These are phyloP conservation scores for Neopipo cinnamomea DNA, from an alignment of 2,113 vertebrate species.

Conservation along the genomic window DNA sequence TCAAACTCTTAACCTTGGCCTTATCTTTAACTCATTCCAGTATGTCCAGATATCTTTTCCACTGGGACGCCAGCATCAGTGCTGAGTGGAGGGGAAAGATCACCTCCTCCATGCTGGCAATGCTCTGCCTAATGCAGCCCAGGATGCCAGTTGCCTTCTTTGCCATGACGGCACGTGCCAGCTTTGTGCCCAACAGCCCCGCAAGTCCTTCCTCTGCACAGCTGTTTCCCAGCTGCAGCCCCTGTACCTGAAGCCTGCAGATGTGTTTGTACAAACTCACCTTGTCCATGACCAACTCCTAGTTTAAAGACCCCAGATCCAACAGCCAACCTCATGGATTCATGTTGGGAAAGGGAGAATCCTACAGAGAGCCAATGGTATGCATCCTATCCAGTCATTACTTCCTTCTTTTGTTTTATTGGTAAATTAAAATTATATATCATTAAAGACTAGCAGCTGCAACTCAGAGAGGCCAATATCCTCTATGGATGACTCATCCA, in stretches of 20 bases:
- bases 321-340: neutral
- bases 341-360: neutral
- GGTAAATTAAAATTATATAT: neutral
- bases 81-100: neutral
- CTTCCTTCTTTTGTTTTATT: neutral
- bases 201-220: neutral
- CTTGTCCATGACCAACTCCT: neutral
- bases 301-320: neutral
- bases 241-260: neutral
- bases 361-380: neutral
- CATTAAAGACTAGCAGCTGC: constrained; percentile 22
- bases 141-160: neutral
- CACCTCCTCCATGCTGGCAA: neutral
- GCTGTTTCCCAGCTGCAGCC: neutral
- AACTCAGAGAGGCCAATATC: neutral
- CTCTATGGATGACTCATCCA: constrained; percentile 1
- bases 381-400: neutral
- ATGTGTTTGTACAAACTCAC: neutral
- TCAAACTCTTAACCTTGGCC: neutral
- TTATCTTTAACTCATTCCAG: neutral
- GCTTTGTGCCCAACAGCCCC: neutral
- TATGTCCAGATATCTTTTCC: neutral
- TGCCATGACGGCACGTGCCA: neutral
- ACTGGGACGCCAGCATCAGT: neutral
- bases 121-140: neutral